phyloP scores from a whole-genome alignment of 2,113 vertebrate species.

The Apeltes quadracus region DNA sequence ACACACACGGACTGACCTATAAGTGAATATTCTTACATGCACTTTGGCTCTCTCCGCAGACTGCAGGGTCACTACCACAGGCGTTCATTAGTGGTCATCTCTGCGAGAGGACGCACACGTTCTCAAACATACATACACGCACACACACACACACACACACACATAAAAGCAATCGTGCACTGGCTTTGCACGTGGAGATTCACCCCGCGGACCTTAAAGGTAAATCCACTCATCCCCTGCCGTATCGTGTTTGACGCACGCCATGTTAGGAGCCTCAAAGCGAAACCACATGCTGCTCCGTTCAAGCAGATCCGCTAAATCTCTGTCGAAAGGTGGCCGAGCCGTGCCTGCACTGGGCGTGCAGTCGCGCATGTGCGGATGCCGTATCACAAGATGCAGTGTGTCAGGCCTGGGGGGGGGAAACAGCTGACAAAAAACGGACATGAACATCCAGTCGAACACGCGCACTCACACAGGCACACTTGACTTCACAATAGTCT shows the following conservation, averaged over 20 bases:
- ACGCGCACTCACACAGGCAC: not conserved
- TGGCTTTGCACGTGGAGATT: constrained; percentile 14
- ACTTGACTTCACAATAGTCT: constrained; percentile 32
- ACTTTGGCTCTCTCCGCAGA: constrained; percentile 50
- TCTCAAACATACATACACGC: not conserved
- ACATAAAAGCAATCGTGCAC: constrained; percentile 25
- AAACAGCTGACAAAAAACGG: constrained; percentile 43
- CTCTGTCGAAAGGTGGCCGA: constrained; percentile 58
- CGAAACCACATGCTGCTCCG: constrained; percentile 58
- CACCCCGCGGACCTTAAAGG: constrained; percentile 50
- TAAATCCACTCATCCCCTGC: constrained; percentile 55
- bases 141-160: constrained; percentile 1
- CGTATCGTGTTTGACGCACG: constrained; percentile 50
- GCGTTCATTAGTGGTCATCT: constrained; percentile 69
- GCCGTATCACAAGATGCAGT: constrained; percentile 61
- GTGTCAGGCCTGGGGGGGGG: constrained; percentile 28
- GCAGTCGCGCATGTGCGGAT: constrained; percentile 47
- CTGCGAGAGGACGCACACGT: constrained; percentile 36
- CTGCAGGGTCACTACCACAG: constrained; percentile 66
- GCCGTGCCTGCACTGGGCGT: constrained; percentile 36
- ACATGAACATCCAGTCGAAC: constrained; percentile 3
- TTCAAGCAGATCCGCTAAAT: constrained; percentile 55
- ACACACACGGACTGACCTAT: constrained; percentile 44
- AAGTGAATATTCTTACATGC: constrained; percentile 48
- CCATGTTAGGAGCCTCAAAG: constrained; percentile 42